Evolutionary conservation across 2,888 invertebrate species (phyloP).

Genomic region (Xestia c-nigrum): DNA sequence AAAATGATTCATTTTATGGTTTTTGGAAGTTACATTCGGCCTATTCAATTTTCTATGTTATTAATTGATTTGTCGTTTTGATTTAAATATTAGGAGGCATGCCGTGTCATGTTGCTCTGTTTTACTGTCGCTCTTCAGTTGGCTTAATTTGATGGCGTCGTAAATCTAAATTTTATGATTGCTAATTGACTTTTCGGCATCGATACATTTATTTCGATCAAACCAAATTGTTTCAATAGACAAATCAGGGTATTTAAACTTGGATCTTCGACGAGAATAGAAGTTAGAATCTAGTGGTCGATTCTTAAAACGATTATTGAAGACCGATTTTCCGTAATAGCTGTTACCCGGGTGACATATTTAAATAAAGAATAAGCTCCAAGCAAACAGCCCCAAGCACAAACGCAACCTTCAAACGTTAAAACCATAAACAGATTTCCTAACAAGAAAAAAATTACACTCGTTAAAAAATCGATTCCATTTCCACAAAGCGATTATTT

Average conservation of each 20-base stretch:
- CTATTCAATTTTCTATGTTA: conserved; percentile 69
- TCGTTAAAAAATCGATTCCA: conserved; percentile 57
- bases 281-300: not conserved
- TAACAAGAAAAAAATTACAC: conserved; percentile 56
- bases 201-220: conserved; percentile 52
- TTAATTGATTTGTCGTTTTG: conserved; percentile 74
- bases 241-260: not conserved
- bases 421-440: conserved; percentile 47
- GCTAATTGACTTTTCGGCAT: conserved; percentile 66
- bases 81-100: conserved; percentile 70
- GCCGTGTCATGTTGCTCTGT: conserved; percentile 64
- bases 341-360: not conserved
- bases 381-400: conserved; percentile 8
- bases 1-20: conserved; percentile 74
- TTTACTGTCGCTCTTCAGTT: conserved; percentile 66
- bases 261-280: not conserved
- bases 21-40: conserved; percentile 72
- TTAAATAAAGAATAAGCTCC: conserved; percentile 34
- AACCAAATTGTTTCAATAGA: conserved; percentile 14
- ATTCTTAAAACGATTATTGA: not conserved
- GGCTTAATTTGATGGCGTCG: conserved; percentile 63
- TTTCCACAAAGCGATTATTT: conserved; percentile 58
- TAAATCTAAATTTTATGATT: conserved; percentile 65
- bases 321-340: not conserved
- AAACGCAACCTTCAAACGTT: conserved; percentile 27